Base-by-base conservation (phyloP, 1,140 invertebrate genomes). In the Zaprionus nigranus region DNA sequence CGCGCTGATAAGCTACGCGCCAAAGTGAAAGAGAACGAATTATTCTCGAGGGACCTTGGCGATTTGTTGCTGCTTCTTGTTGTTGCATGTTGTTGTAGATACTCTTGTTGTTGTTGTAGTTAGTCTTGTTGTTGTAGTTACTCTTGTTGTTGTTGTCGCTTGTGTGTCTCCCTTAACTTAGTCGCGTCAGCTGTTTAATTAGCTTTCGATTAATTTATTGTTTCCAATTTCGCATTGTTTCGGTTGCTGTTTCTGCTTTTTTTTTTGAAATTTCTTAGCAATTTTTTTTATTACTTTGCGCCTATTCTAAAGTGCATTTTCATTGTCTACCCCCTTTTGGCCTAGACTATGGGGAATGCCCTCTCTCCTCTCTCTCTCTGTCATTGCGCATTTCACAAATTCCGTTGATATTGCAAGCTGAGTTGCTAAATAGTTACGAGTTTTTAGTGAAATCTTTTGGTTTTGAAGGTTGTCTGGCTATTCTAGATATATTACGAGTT, bases 141-240 rank as follows among this genome's bases (percentile, higher is more conserved):
- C 20, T 2, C 20, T 22, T 22, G 28, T 69, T 70, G 43, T 53
- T 63, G 34, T 38, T 53, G 49, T 40, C 22, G 38, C 61, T 43
- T 20, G 46, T 51, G 65, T 66, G 60, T 73, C 51, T 67, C 59
- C 22, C 65, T 77, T 66, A 54, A 63, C 49, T 59, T 57, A 34
- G 53, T 69, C 58, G 68, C 75, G 81, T 90, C 81, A 88, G 81
- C 81, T 90, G 78, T 68, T 88, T 88, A 90, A 88, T 88, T 88
- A 81, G 81, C 81, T 90, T 81, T 84, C 74, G 85, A 79, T 87
- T 81, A 75, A 83, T 87, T 87, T 65, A 81, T 70, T 80, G 46
- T 49, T 70, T 70, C 40, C 22, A 51, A 60, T 60, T 59, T 28
- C 26, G 11, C 49, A 54, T 64, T 51, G 11, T 12, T 54, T 26